Base-by-base conservation (phyloP, 1,140 invertebrate species). In the Homarus americanus region DNA sequence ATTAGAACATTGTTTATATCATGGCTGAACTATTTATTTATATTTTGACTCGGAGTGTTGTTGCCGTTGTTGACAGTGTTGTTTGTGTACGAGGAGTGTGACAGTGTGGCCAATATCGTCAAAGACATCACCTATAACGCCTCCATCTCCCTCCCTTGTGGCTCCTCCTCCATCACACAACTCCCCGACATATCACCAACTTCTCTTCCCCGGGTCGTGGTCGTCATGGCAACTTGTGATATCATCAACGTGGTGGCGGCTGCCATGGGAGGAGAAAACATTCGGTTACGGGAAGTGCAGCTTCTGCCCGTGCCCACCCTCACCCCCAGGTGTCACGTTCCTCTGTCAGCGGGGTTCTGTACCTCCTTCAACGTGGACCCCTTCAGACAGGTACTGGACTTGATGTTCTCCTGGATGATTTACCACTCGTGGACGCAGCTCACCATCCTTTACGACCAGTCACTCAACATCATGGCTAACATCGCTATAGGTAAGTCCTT, bases 61-160 rank as follows among this genome's bases (percentile, higher is more conserved):
- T n/a, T n/a, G n/a, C n/a, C n/a, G n/a, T n/a, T n/a, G n/a, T n/a
- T 3, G 32, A 1, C 66, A 84, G 82, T 84, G 38, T 15, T 84
- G 38, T 34, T 84, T 36, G 24, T 84, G 82, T 73, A 84, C 36
- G 82, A 84, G 63, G 66, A 41, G 17, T 84, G 82, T 41, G 82
- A 36, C 0, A 10, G 38, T 4, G 79, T 58, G 7, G 49, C 12
- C 36, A 41, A n/a, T 3, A 69, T 20, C 38, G 36, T 7, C 40
- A 17, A 4, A 34, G 53, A 58, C 53, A 15, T 58, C 28, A 28
- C 58, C 24, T 40, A 24, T 58, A 69, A 36, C 34, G 12, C 20
- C 4, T 34, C 69, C 53, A 63, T 84, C 24, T 5, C 28, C 2
- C 82, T 84, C 5, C 82, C 82, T 38, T 84, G 82, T 38, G 32